phyloP scores from a whole-genome alignment of 35 echinoderm and acorn worm species.

The Apostichopus japonicus region DNA sequence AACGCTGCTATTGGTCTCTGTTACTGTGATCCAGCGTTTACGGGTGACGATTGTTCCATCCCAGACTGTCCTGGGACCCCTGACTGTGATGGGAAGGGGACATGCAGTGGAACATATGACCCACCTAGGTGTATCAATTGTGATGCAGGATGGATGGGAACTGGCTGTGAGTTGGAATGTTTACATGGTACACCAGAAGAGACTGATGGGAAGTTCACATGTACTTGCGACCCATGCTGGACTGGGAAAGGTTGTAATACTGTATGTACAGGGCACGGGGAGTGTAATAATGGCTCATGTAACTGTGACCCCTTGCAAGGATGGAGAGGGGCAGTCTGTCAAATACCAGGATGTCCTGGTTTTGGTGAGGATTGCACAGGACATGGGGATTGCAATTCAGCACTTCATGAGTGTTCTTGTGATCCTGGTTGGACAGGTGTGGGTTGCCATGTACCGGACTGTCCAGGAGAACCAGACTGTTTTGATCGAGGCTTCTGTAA shows the following conservation, averaged over 20 bases:
- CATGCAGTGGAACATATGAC: conserved; percentile 52
- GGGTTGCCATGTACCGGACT: conserved; percentile 84
- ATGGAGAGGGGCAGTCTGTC: conserved; percentile 78
- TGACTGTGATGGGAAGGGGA: conserved; percentile 73
- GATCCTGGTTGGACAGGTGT: conserved; percentile 83
- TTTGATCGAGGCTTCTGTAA: conserved; percentile 76
- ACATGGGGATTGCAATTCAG: conserved; percentile 90
- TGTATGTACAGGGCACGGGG: conserved; percentile 73
- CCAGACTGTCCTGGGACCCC: conserved; percentile 89
- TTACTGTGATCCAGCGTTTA: conserved; percentile 84
- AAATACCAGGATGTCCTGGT: conserved; percentile 90
- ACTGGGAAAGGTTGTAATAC: conserved; percentile 76
- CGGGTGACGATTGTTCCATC: conserved; percentile 60
- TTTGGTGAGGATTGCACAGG: conserved; percentile 80
- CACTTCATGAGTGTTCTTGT: conserved; percentile 86
- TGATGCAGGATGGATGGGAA: conserved; percentile 76
- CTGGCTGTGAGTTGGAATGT: conserved; percentile 78
- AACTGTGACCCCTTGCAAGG: conserved; percentile 75
- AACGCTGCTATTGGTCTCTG: conserved; percentile 79
- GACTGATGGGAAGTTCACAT: conserved; percentile 53
- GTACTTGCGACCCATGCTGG: conserved; percentile 91
- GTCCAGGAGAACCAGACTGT: conserved; percentile 87
- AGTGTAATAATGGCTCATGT: conserved; percentile 64
- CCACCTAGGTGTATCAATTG: conserved; percentile 83
- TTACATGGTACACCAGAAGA: conserved; percentile 70